Evolutionary conservation across 1,140 invertebrate species (phyloP), one percentile per base, ranked within the genome.

Genomic region (Bombus difficillimus): DNA sequence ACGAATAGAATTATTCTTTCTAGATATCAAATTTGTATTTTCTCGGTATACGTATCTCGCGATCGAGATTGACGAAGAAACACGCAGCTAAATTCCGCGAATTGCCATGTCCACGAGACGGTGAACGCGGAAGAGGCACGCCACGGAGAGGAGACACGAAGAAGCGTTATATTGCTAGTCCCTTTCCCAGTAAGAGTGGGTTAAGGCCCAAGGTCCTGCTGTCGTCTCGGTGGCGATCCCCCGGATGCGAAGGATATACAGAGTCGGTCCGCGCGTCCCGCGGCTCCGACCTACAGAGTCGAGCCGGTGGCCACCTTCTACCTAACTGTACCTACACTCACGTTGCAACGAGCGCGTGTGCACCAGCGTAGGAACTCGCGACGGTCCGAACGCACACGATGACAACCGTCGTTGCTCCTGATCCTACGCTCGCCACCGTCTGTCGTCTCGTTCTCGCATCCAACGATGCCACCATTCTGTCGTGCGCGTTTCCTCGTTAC

Each of bases 121-220:
- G 89, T 87, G 89, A 93, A 91, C 88, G 89, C 84, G 89, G 92
- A 92, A 91, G 90, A 93, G 81, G 86, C 76, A 39, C 72, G 64
- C 41, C 64, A 28, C 37, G 37, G 32, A 87, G 89, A 91, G 89
- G 88, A 86, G 86, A 88, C 83, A 86, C 90, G 88, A 32, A 84
- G 90, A 92, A 89, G 83, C 88, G 92, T 89, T 81, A 93, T 89
- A 89, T 86, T 43, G 89, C 91, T 92, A 93, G 92, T 94, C 92
- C 93, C 92, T 94, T 94, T 94, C 92, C 91, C 92, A 74, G 93
- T 92, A 94, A 95, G 92, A 94, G 92, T 94, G 93, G 93, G 94
- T 95, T 94, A 95, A 95, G 93, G 93, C 94, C 93, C 93, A 95
- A 94, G 94, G 94, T 95, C 93, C 94, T 93, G 83, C 85, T 85